Percentiles rank a stretch among this genome's conserved stretches.
Conservation (phyloP, 1,140 invertebrate genomes). For the Cecropterus lyciades region DNA sequence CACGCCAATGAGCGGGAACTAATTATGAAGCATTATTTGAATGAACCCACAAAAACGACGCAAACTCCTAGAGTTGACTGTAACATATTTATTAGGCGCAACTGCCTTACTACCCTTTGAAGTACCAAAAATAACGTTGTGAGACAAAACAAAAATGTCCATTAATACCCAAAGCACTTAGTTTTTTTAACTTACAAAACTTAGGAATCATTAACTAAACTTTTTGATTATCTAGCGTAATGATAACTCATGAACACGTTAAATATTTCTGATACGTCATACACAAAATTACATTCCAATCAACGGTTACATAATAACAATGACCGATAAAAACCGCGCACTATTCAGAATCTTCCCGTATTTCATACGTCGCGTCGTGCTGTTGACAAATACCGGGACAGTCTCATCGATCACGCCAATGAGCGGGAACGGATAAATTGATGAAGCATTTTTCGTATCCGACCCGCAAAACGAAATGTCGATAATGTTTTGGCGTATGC, state of each 20-base stretch:
- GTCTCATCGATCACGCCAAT: constrained; percentile 32
- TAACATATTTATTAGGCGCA: too few species aligned
- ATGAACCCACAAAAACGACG: neutral
- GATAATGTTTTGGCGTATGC: constrained; percentile 13
- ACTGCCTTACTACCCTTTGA: too few species aligned
- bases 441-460: constrained; percentile 33
- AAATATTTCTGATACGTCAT: constrained; percentile 6
- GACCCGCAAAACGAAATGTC: constrained; percentile 18
- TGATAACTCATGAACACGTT: neutral
- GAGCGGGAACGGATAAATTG: constrained; percentile 35
- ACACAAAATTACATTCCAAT: constrained; percentile 35
- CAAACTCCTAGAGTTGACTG: too few species aligned
- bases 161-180: too few species aligned
- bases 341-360: constrained; percentile 18
- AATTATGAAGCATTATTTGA: constrained; percentile 33
- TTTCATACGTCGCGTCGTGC: constrained; percentile 29
- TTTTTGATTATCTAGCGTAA: too few species aligned
- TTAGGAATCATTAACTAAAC: too few species aligned
- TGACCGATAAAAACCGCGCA: constrained; percentile 18
- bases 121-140: too few species aligned
- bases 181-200: too few species aligned
- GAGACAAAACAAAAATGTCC: too few species aligned
- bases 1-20: constrained; percentile 32
- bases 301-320: constrained; percentile 25
- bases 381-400: constrained; percentile 31